Evolutionary conservation across 2,797 vertebrate species (phyloP).

Genomic region (Gallinago nigripennis): DNA sequence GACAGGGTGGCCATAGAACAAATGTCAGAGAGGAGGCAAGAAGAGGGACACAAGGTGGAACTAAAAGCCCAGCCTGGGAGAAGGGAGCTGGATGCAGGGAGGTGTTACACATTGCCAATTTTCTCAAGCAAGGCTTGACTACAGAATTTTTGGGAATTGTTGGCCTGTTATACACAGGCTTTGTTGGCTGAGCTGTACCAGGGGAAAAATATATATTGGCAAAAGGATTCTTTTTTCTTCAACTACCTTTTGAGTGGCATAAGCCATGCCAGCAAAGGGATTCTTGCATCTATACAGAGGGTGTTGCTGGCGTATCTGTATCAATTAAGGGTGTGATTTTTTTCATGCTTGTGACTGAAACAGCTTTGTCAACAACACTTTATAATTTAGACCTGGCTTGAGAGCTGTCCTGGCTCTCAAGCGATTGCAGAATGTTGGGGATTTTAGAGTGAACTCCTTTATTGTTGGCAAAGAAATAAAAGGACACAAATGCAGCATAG

Average conservation of each 20-base stretch:
- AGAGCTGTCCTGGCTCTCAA: slow-evolving; percentile 46
- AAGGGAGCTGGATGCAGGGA: background rate
- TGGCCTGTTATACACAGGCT: background rate
- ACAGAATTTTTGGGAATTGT: background rate
- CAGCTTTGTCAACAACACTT: slow-evolving; percentile 60
- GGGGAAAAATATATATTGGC: background rate
- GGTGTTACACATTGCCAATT: background rate
- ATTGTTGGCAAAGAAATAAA: slow-evolving; percentile 16
- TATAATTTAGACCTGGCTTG: slow-evolving; percentile 67
- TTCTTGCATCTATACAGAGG: slow-evolving; percentile 43
- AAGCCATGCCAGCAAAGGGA: slow-evolving; percentile 28
- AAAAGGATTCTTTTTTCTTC: background rate
- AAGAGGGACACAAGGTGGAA: background rate
- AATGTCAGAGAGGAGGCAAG: background rate
- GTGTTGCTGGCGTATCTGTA: slow-evolving; percentile 38
- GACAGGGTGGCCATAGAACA: fast-evolving
- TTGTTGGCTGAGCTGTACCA: background rate
- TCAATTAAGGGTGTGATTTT: slow-evolving; percentile 69
- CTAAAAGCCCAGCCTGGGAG: background rate
- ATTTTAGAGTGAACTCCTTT: slow-evolving; percentile 41
- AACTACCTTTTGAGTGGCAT: slow-evolving; percentile 45
- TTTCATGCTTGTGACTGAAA: slow-evolving; percentile 50
- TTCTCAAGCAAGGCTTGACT: background rate
- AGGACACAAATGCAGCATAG: background rate
- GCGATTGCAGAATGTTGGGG: background rate